Evolutionary conservation across 2,888 invertebrate genomes (phyloP).

Genomic region (Marasmarcha lunaedactyla): DNA sequence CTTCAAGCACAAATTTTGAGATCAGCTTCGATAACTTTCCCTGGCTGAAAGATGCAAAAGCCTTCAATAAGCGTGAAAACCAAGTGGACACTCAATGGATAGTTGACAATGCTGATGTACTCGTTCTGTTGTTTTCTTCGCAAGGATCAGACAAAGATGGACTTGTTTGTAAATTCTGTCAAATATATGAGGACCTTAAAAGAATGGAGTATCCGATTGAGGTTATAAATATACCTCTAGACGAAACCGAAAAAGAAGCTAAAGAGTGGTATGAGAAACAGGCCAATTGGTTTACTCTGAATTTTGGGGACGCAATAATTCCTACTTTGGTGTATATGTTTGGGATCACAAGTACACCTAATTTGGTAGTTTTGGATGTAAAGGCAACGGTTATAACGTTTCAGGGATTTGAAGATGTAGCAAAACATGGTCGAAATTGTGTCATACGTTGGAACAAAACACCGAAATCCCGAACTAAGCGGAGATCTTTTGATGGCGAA

Average conservation of each 20-base stretch:
- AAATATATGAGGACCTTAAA: constrained; percentile 45
- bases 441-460: constrained; percentile 42
- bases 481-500: constrained; percentile 32
- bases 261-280: constrained; percentile 28
- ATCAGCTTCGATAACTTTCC: constrained; percentile 20
- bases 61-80: constrained; percentile 33
- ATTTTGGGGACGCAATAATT: constrained; percentile 35
- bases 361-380: constrained; percentile 30
- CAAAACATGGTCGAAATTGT: constrained; percentile 44
- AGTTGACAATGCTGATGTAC: constrained; percentile 29
- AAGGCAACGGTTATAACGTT: constrained; percentile 36
- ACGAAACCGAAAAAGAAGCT: constrained; percentile 32
- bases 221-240: constrained; percentile 48
- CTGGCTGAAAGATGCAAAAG: constrained; percentile 33
- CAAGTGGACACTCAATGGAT: constrained; percentile 32
- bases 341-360: constrained; percentile 36
- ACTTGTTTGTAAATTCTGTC: constrained; percentile 36
- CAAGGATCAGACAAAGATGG: constrained; percentile 35
- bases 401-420: constrained; percentile 40
- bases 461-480: constrained; percentile 17
- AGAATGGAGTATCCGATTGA: constrained; percentile 42
- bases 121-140: constrained; percentile 39
- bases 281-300: constrained; percentile 56
- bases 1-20: too few species aligned
- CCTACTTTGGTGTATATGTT: constrained; percentile 33